phyloP scores from a whole-genome alignment of 1,140 invertebrate genomes.

The Drosophila azteca region DNA sequence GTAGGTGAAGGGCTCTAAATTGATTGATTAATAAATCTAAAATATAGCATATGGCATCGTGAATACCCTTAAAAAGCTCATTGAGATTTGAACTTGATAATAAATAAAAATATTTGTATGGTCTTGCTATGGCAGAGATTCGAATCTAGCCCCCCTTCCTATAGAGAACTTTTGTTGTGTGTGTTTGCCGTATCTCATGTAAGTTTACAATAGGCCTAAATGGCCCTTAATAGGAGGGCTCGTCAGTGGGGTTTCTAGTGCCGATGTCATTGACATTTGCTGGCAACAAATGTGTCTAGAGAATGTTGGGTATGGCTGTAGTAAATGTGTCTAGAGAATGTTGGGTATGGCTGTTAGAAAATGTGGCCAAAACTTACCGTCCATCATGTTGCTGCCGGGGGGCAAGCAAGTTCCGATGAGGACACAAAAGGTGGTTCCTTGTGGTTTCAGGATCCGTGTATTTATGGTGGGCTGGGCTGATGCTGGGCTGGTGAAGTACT shows the following conservation, averaged over 20 bases:
- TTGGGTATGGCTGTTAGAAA: constrained; percentile 10
- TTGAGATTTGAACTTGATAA: too few relatives aligned
- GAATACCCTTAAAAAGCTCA: too few relatives aligned
- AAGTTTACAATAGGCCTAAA: constrained; percentile 3
- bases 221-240: constrained; percentile 17
- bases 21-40: too few relatives aligned
- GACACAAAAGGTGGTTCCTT: constrained; percentile 29
- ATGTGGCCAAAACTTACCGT: constrained; percentile 54
- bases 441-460: too few relatives aligned
- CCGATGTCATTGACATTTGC: constrained; percentile 46
- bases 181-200: constrained; percentile 7
- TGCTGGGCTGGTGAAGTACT: background rate
- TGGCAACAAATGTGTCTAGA: constrained; percentile 6
- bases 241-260: constrained; percentile 13
- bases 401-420: constrained; percentile 64
- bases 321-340: constrained; percentile 3
- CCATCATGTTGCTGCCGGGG: constrained; percentile 71
- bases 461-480: background rate
- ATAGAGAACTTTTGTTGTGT: background rate
- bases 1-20: too few relatives aligned
- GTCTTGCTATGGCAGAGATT: too few relatives aligned
- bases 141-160: too few relatives aligned
- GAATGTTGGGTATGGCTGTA: constrained; percentile 19
- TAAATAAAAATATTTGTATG: too few relatives aligned
- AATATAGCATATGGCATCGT: too few relatives aligned